These are phyloP conservation scores for Psittacula cyanocephala DNA, from an alignment of 2,113 vertebrate genomes.

Conservation along the genomic window DNA sequence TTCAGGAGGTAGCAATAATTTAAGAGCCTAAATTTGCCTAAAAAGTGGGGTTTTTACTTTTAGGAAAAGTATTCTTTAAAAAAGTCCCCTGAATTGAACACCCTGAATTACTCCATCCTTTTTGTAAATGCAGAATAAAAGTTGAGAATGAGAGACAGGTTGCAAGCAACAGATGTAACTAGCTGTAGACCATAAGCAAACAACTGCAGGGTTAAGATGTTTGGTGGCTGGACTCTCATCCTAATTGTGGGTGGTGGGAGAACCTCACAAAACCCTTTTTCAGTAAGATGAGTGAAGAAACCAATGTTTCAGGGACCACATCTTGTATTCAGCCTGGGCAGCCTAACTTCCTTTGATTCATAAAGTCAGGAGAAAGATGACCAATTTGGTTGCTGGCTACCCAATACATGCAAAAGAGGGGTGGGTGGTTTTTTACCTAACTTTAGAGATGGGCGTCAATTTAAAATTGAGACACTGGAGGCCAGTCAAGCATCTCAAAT, in stretches of 20 bases:
- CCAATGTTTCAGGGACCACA: background rate
- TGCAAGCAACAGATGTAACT: background rate
- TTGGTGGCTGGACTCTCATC: background rate
- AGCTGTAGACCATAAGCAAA: background rate
- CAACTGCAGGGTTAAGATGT: background rate
- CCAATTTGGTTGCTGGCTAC: background rate
- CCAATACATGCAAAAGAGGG: background rate
- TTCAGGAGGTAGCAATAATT: background rate
- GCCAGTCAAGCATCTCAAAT: conserved; percentile 46
- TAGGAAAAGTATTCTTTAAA: background rate
- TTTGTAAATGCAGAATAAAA: background rate
- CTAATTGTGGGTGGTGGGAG: background rate
- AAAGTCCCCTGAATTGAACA: background rate
- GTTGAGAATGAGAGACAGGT: background rate
- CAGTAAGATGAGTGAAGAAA: background rate
- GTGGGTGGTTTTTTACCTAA: background rate
- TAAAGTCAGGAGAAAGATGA: background rate
- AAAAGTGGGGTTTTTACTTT: background rate
- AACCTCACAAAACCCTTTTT: background rate
- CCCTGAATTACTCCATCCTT: background rate
- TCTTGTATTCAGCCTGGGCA: background rate
- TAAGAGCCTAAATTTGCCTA: background rate
- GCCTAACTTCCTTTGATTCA: background rate
- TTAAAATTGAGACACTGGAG: conserved; percentile 32
- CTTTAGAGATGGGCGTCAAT: background rate